Evolutionary conservation across 2,797 vertebrate genomes (phyloP).

Genomic region (Anas flavirostris): DNA sequence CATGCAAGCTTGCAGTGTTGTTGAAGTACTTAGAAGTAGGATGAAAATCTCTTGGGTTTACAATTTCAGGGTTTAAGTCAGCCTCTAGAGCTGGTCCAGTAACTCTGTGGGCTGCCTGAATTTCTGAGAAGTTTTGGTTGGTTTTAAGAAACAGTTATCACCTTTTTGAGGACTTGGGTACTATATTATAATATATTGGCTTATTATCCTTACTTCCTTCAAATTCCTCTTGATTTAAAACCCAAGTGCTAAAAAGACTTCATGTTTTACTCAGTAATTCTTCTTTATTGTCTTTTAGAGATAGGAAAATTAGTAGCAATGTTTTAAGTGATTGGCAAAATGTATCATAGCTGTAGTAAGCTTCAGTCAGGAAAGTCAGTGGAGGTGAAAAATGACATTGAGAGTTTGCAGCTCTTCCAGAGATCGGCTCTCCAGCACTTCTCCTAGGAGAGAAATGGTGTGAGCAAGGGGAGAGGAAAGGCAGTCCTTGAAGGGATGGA

Average conservation of each 20-base stretch:
- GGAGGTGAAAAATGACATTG: neutral
- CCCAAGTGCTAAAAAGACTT: neutral
- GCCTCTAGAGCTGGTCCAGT: neutral
- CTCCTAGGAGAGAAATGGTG: accelerated
- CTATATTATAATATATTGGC: neutral
- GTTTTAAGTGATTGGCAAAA: neutral
- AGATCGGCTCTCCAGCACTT: neutral
- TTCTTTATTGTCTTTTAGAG: neutral
- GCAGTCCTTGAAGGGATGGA: neutral
- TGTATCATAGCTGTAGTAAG: neutral
- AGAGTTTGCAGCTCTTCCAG: neutral
- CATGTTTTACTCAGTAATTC: neutral
- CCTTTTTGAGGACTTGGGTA: neutral
- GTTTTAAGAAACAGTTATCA: neutral
- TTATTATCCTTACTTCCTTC: neutral
- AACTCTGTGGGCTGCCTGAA: neutral
- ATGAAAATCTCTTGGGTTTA: neutral
- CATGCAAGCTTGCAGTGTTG: neutral
- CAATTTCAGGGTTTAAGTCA: neutral
- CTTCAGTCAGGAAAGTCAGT: neutral
- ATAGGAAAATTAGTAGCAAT: neutral
- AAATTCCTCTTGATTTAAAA: slow-evolving; percentile 15
- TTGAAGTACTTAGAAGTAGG: neutral
- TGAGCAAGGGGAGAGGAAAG: neutral
- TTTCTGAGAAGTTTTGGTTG: neutral